Conservation (phyloP, 2,888 invertebrate genomes). For the Apoda limacodes region DNA sequence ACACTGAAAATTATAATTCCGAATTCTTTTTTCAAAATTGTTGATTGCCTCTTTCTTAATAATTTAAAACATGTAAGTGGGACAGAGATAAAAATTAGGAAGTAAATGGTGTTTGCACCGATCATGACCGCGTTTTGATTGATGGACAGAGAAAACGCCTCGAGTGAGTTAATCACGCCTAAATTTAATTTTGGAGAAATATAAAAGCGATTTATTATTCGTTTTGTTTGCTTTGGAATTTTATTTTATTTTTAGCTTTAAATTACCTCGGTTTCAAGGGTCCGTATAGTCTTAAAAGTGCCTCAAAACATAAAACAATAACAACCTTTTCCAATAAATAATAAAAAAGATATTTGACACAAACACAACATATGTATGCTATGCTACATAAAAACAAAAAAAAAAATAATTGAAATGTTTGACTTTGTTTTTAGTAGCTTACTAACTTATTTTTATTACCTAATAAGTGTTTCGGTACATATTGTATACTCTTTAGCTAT, state of each 20-base stretch:
- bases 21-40: constrained; percentile 43
- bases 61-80: constrained; percentile 13
- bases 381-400: too few relatives aligned
- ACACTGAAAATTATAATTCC: constrained; percentile 54
- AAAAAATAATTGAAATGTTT: too few relatives aligned
- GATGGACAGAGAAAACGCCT: constrained; percentile 69
- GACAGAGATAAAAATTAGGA: constrained; percentile 42
- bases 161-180: constrained; percentile 61
- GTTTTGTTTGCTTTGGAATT: constrained; percentile 58
- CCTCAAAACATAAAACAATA: too few relatives aligned
- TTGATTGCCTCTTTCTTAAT: constrained; percentile 29
- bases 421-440: too few relatives aligned
- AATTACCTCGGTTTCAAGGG: too few relatives aligned
- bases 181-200: constrained; percentile 63
- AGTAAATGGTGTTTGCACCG: constrained; percentile 48
- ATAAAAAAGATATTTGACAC: too few relatives aligned
- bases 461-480: too few relatives aligned
- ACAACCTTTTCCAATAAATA: too few relatives aligned
- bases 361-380: too few relatives aligned
- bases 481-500: too few relatives aligned
- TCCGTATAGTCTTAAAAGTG: too few relatives aligned
- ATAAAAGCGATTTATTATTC: constrained; percentile 45
- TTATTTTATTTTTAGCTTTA: constrained; percentile 18
- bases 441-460: too few relatives aligned
- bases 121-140: constrained; percentile 52